Evolutionary conservation across 2,888 invertebrate genomes (phyloP).

Genomic region (Rhyacophila evoluta): DNA sequence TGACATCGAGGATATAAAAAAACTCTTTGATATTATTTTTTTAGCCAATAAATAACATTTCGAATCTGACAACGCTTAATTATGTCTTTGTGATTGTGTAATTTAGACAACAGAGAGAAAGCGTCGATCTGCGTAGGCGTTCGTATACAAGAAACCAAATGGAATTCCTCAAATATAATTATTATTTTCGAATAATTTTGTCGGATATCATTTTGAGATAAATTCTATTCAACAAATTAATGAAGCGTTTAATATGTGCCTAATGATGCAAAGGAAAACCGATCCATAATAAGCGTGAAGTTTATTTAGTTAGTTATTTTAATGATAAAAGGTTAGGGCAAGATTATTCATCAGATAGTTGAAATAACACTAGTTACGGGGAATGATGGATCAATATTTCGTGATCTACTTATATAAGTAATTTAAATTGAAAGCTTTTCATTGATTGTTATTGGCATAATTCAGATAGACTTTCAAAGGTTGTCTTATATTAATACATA

Average conservation of each 20-base stretch:
- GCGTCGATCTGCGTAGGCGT: background rate
- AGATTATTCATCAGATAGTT: too few species aligned
- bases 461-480: too few species aligned
- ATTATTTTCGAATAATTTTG: background rate
- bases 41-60: background rate
- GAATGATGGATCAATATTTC: too few species aligned
- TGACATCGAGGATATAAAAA: background rate
- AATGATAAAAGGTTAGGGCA: too few species aligned
- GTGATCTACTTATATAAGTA: too few species aligned
- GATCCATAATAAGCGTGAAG: background rate
- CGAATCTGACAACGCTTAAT: background rate
- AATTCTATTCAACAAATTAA: background rate
- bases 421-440: too few species aligned
- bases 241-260: background rate
- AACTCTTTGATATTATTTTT: background rate
- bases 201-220: background rate
- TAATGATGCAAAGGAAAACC: background rate
- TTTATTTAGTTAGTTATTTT: too few species aligned
- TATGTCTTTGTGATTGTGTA: background rate
- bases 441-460: too few species aligned
- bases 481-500: too few species aligned
- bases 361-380: too few species aligned
- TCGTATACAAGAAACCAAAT: background rate
- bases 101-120: background rate
- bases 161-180: background rate